These are phyloP conservation scores for Syndactyla subalaris DNA, from an alignment of 2,797 vertebrate species.

Conservation along the genomic window DNA sequence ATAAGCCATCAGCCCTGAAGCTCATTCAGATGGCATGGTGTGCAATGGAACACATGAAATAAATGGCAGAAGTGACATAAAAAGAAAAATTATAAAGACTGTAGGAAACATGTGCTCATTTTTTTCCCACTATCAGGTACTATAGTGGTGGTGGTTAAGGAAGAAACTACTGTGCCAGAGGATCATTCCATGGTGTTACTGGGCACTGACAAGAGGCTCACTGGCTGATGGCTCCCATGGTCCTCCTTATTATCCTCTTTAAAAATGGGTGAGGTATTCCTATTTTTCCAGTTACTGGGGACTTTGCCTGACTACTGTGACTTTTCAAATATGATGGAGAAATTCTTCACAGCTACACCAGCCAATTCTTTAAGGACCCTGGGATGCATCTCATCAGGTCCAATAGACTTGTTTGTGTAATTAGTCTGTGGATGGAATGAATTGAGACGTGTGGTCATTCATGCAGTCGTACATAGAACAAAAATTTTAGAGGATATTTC, in stretches of 20 bases:
- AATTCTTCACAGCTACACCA: background rate
- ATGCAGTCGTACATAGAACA: background rate
- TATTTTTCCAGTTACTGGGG: background rate
- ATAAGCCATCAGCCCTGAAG: background rate
- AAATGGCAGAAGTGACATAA: background rate
- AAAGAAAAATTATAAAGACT: background rate
- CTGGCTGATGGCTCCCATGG: background rate
- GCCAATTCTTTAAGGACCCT: background rate
- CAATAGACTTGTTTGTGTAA: background rate
- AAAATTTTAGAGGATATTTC: background rate
- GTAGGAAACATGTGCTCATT: background rate
- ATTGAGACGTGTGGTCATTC: background rate
- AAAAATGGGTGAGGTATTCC: background rate
- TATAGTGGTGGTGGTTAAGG: background rate
- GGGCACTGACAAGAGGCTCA: background rate
- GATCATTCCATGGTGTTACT: background rate
- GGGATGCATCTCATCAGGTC: background rate
- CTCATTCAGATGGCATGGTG: background rate
- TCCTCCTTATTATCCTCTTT: background rate
- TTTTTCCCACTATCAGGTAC: background rate
- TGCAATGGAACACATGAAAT: background rate
- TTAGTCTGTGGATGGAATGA: background rate
- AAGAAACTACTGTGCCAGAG: background rate
- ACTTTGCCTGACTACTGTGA: background rate
- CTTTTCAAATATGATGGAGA: background rate